Evolutionary conservation across 2,113 vertebrate species (phyloP).

Genomic region (Nothobranchius kuhntae): DNA sequence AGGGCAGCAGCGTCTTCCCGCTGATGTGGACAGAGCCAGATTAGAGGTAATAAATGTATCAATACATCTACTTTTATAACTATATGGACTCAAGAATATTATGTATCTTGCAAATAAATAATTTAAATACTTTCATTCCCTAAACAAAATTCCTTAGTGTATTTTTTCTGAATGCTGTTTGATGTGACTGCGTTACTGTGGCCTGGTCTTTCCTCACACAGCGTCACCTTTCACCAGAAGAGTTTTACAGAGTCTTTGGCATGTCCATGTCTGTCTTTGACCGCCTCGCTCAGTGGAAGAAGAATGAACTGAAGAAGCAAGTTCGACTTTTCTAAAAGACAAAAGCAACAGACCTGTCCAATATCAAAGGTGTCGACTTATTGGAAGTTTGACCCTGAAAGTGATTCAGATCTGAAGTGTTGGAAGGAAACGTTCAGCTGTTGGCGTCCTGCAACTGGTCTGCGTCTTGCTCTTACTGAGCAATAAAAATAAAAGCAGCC

Average conservation of each 20-base stretch:
- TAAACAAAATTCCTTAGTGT: no score
- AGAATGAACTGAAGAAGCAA: constrained; percentile 96
- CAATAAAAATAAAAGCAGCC: constrained; percentile 12
- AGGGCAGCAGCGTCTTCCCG: constrained; percentile 88
- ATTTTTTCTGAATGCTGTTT: neutral
- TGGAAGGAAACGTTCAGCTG: constrained; percentile 5
- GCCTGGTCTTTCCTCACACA: constrained; percentile 51
- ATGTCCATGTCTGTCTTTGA: constrained; percentile 95
- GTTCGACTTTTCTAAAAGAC: constrained; percentile 87
- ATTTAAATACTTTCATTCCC: no score
- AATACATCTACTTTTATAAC: no score
- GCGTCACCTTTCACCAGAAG: constrained; percentile 95
- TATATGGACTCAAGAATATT: no score
- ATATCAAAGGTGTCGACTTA: neutral
- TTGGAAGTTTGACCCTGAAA: constrained; percentile 6
- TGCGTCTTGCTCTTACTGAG: constrained; percentile 13
- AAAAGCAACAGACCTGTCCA: neutral
- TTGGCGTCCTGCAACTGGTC: neutral
- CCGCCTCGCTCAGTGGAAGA: constrained; percentile 93
- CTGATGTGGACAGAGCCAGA: constrained; percentile 92
- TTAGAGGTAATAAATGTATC: constrained; percentile 83
- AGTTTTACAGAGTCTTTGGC: constrained; percentile 93
- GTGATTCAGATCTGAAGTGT: neutral
- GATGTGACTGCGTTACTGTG: neutral
- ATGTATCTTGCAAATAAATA: no score